phyloP scores from a whole-genome alignment of 1,140 invertebrate species.

The Drosophila dunni region DNA sequence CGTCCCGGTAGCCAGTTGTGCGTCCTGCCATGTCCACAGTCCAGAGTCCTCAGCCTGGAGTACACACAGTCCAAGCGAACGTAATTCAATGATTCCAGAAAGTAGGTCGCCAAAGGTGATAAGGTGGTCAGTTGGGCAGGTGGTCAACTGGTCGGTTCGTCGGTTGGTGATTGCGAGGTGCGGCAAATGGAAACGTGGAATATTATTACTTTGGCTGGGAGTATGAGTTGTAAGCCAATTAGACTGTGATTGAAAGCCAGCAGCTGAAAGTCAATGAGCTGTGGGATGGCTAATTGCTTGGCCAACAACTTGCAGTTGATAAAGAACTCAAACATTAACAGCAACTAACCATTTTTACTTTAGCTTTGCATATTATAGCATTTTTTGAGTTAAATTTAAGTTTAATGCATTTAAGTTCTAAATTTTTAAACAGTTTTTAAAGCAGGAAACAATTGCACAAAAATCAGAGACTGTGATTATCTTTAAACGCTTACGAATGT shows the following conservation, averaged over 20 bases:
- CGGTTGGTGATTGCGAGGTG: not conserved
- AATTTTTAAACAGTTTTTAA: no score
- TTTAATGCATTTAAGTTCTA: no score
- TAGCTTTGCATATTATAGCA: no score
- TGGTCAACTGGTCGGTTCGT: not conserved
- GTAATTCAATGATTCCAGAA: constrained; percentile 29
- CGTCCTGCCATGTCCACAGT: not conserved
- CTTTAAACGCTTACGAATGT: constrained; percentile 1
- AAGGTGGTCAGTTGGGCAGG: not conserved
- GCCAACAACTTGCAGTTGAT: not conserved
- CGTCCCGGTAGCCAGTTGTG: constrained; percentile 7
- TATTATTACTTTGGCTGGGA: constrained; percentile 36
- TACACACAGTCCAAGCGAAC: constrained; percentile 16
- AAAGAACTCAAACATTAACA: not conserved
- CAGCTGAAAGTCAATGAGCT: constrained; percentile 30
- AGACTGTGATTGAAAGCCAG: constrained; percentile 45
- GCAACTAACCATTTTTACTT: not conserved
- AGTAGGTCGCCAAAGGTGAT: constrained; percentile 37
- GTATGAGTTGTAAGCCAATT: constrained; percentile 42
- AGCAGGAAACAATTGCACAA: no score
- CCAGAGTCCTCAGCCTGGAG: not conserved
- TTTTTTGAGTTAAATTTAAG: no score
- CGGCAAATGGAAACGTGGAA: constrained; percentile 18
- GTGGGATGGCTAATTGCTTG: constrained; percentile 26
- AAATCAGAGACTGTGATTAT: no score